Percentiles rank a stretch among this genome's conserved stretches.
Conservation (phyloP, 1,140 invertebrate genomes). For the Lamellibrachia luymesi region DNA sequence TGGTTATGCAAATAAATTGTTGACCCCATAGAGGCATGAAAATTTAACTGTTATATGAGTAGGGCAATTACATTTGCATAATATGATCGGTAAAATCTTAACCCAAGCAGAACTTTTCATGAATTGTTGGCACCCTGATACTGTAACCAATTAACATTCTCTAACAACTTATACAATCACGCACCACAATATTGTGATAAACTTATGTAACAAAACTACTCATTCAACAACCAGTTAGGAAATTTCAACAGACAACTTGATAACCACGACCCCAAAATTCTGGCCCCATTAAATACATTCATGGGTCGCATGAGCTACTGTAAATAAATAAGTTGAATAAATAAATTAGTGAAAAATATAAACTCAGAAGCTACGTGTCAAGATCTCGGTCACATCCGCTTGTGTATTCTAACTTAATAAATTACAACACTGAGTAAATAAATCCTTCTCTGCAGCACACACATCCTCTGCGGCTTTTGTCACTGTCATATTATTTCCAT, state of each 20-base stretch:
- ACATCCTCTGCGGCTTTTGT: background rate
- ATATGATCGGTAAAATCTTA: background rate
- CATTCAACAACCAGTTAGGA: background rate
- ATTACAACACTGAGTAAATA: background rate
- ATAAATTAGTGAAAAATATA: background rate
- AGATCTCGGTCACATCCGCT: background rate
- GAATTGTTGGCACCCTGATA: background rate
- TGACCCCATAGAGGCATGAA: background rate
- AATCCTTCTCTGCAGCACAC: background rate
- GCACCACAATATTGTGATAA: background rate
- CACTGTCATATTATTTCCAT: background rate
- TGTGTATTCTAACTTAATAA: background rate
- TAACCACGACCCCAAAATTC: background rate
- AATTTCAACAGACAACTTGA: background rate
- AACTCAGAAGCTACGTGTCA: background rate
- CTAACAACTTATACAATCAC: background rate
- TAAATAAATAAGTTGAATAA: background rate
- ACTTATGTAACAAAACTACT: background rate
- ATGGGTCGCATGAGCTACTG: background rate
- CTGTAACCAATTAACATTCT: background rate
- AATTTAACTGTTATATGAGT: too few relatives aligned
- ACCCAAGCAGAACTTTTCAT: background rate
- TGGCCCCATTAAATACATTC: background rate
- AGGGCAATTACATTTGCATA: background rate
- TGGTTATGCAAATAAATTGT: background rate